Conservation (phyloP, 2,113 vertebrate species). For the Gyps fulvus region DNA sequence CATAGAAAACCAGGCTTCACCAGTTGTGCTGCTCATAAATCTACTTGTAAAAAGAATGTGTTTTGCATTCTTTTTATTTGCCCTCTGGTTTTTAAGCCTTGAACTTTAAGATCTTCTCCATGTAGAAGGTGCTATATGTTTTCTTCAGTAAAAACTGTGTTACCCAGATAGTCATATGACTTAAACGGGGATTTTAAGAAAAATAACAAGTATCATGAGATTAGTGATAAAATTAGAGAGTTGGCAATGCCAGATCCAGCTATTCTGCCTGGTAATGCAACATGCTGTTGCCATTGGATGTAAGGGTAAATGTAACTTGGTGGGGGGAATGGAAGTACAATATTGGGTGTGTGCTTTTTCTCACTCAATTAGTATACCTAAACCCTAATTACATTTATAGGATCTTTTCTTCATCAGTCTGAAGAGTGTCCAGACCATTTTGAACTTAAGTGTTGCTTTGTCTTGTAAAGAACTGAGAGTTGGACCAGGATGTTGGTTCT, state of each 20-base stretch:
- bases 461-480: background rate
- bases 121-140: background rate
- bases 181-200: background rate
- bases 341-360: background rate
- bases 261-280: background rate
- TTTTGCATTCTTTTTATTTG: background rate
- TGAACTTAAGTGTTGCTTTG: background rate
- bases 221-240: background rate
- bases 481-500: background rate
- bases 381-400: background rate
- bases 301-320: background rate
- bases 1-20: background rate
- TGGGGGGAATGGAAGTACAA: background rate
- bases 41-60: background rate
- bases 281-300: background rate
- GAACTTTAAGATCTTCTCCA: background rate
- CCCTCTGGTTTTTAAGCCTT: background rate
- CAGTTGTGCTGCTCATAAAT: background rate
- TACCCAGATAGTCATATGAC: background rate
- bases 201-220: background rate
- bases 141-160: background rate
- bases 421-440: background rate
- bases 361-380: background rate
- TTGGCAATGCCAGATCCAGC: background rate
- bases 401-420: background rate